Evolutionary conservation across 53 echinoderm and acorn worm species (phyloP), one percentile per base, ranked within the genome.

Genomic region (Hippasteria phrygiana): DNA sequence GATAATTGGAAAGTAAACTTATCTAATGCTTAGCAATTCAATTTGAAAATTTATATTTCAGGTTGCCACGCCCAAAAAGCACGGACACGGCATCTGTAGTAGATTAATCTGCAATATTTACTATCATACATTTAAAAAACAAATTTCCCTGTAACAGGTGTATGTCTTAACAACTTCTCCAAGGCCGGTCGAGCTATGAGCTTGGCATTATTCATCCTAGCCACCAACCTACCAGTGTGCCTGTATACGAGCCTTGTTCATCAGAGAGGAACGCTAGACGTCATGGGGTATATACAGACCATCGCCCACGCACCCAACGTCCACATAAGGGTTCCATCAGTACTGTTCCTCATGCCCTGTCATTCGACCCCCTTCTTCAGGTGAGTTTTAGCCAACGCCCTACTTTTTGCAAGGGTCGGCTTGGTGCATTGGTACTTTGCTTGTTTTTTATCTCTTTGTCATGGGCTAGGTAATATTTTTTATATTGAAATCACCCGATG

Each of bases 291-390:
- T 36, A 62, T 96, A 14, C 80, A 90, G 70, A 47, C 53, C 9
- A 33, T 94, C 46, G 89, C 92, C 3, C 79, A 80, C 29, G 83
- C 92, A 35, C 81, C 91, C 50, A 72, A 80, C 38, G 69, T 71
- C 45, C 88, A 91, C 78, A 80, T 80, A 59, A 89, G 59, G 64
- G 77, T 14, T 42, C 84, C 93, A 0, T 92, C 89, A 43, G 91
- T 92, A 40, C 45, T 95, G 43, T 95, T 97, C 74, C 88, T 97
- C 14, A 97, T 97, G 98, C 95, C 95, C 16, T 97, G 97, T 48
- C 99, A 99, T 81, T 99, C 99, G 9, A 99, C 99, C 28, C 99
- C 99, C 10, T 96, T 73, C 67, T 99, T 94, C 80, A 99, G 99
- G 99, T 99, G 88, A 56, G 43, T 20, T 8, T 17, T 59, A 7